Evolutionary conservation across 2,797 vertebrate species (phyloP), one percentile per base, ranked within the genome.

Genomic region (Phaenicophaeus curvirostris): DNA sequence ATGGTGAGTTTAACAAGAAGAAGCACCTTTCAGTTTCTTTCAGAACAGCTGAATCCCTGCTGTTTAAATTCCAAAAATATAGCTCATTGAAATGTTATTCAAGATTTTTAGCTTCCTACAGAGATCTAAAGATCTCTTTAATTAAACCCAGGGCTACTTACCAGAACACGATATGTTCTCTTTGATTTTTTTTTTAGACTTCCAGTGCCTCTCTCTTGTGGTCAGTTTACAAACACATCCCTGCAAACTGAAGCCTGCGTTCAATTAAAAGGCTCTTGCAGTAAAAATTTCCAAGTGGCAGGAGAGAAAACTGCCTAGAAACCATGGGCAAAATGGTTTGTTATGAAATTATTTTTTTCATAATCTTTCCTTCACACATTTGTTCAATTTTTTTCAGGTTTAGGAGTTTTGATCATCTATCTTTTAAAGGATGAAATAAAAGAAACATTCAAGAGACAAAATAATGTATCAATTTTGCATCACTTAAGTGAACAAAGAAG

Each of bases 71-170:
- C 15, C 25, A 14, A 20, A 84, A 67, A 80, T 44, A n/a, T 2
- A 50, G 17, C 33, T 83, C 8, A 12, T 67, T 78, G 66, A 53
- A 88, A 72, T 82, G 37, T 57, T 72, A 62, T 25, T 57, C 16
- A 69, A 31, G n/a, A 18, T n/a, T 55, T 93, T 86, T 44, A 72
- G 4, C 13, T 85, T 89, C 57, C 7, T 17, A 78, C 13, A 67
- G 65, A 82, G 20, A 30, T 65, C 28, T 75, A 71, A 90, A 88
- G 28, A 61, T 80, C 50, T 87, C 87, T 94, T 87, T 83, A 80
- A 94, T 77, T 94, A 85, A 83, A 74, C 50, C 66, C 62, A 74
- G 44, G 50, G 50, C 76, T 94, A 50, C 48, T 54, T 31, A 58
- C 31, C 23, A 67, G 72, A 88, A 86, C 44, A 87, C 6, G 58